Evolutionary conservation across 2,113 vertebrate species (phyloP).

Genomic region (Taxidea taxus): DNA sequence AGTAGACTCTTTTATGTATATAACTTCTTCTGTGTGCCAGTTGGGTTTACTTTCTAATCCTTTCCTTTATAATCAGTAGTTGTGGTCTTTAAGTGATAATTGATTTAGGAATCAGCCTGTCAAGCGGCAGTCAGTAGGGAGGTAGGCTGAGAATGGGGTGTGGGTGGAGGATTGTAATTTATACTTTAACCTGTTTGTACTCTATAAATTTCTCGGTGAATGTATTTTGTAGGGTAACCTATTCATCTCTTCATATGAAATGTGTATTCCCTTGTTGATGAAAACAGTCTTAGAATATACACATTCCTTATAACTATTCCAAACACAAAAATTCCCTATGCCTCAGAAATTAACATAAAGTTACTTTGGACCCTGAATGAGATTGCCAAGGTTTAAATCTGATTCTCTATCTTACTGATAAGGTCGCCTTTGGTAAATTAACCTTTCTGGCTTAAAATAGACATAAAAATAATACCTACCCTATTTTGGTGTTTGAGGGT

Average conservation of each 20-base stretch:
- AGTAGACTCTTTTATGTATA: background rate
- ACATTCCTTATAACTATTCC: background rate
- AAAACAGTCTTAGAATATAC: background rate
- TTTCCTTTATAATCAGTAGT: slow-evolving; percentile 1
- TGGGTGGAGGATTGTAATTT: background rate
- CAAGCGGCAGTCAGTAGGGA: background rate
- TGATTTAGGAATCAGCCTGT: background rate
- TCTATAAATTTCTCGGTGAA: background rate
- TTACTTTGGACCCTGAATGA: background rate
- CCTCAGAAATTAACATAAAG: background rate
- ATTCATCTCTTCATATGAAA: background rate
- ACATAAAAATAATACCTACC: background rate
- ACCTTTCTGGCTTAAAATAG: background rate
- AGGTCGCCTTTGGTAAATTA: background rate
- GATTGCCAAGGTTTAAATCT: background rate
- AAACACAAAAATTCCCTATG: background rate
- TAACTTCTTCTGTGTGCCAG: background rate
- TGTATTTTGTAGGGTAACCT: slow-evolving; percentile 6
- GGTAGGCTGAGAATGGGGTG: background rate
- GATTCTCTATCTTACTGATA: background rate
- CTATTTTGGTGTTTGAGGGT: background rate
- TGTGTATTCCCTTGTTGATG: background rate
- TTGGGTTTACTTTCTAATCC: background rate
- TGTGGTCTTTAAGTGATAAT: background rate
- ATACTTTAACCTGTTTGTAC: background rate